Evolutionary conservation across 64 coral and sea anemone genomes (phyloP), one percentile per base, ranked within the genome.

Genomic region (Actinia tenebrosa): DNA sequence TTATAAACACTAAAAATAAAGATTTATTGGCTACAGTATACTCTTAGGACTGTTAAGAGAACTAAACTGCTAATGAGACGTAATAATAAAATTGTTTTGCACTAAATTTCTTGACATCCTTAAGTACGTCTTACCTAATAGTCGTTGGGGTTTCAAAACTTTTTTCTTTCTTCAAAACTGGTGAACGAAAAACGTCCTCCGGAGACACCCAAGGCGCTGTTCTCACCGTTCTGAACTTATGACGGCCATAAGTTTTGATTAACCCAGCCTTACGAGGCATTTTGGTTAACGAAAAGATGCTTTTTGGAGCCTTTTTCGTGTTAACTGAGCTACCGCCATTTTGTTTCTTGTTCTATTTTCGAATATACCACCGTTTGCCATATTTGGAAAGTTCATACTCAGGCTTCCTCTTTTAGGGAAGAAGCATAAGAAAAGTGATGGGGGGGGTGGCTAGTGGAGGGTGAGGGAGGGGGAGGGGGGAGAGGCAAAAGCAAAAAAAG

Each of bases 161-260:
- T 46, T 58, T 52, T 53, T 83, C 80, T 90, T 77, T 26, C 50
- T 80, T 46, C n/a, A 30, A 84, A 86, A 91, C 55, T 60, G 89
- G 89, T 45, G 89, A 91, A 20, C 43, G 75, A 91, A 86, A 62
- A 55, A 50, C 46, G 44, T 91, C 84, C 13, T 91, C 89, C 1
- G 89, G 89, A 19, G 89, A 91, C 19, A 86, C 50, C 90, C 90
- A 92, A 43, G 58, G 30, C 23, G 86, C 84, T 16, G 90, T 63
- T 64, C 64, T 92, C 5, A 92, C 85, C 45, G 90, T 87, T 45
- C 90, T 68, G 23, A 87, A 87, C 78, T 72, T 92, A 54, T 92
- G 90, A 58, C 85, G 86, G 63, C 90, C 90, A 92, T 92, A 92
- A 11, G 90, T 92, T 68, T 92, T 92, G 7, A 92, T 55, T 13